Conservation (phyloP, 2,113 vertebrate genomes). For the Propithecus coquereli region DNA sequence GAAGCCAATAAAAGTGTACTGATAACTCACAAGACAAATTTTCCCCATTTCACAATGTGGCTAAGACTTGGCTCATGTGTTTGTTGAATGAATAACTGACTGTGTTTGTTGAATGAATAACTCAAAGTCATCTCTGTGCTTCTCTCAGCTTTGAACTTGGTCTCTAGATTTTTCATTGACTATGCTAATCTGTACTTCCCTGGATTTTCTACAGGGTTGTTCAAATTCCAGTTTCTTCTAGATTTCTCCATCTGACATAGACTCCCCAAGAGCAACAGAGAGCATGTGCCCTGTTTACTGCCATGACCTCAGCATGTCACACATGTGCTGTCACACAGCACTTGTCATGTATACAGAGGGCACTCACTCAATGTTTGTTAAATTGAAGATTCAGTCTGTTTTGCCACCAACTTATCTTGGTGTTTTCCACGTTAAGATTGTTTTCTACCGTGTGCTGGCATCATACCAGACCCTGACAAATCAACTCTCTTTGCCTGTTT, state of each 20-base stretch:
- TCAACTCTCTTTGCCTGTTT: too few species aligned
- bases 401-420: neutral
- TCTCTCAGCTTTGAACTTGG: neutral
- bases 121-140: neutral
- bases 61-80: neutral
- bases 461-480: too few species aligned
- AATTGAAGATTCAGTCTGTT: neutral
- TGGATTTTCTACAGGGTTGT: neutral
- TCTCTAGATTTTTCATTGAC: neutral
- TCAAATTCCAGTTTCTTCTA: neutral
- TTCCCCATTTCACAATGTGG: neutral
- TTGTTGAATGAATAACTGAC: neutral
- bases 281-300: neutral
- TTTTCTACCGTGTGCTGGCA: rapidly evolving
- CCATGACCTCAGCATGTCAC: neutral
- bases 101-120: conserved; percentile 10
- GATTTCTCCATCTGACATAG: neutral
- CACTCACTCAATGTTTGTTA: neutral
- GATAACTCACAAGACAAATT: neutral
- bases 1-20: neutral
- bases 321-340: too few species aligned
- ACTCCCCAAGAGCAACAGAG: neutral
- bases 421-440: neutral
- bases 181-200: neutral
- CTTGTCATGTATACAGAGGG: neutral